phyloP scores from a whole-genome alignment of 2,113 vertebrate species.

The Neomonachus schauinslandi region DNA sequence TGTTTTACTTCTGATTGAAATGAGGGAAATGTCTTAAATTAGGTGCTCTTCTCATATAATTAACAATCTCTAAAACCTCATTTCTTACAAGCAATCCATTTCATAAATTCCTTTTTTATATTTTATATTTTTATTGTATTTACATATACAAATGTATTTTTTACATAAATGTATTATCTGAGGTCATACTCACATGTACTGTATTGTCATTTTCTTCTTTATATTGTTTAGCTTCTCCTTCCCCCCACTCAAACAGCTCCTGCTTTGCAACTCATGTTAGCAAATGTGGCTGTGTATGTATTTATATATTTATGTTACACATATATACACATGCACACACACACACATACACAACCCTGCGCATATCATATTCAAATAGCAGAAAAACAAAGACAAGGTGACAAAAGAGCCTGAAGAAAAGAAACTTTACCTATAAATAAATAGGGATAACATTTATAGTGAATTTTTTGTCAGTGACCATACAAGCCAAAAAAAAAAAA shows the following conservation, averaged over 20 bases:
- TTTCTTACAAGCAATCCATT: background rate
- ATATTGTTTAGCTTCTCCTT: background rate
- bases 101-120: background rate
- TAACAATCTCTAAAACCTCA: background rate
- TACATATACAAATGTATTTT: background rate
- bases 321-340: background rate
- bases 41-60: background rate
- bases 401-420: background rate
- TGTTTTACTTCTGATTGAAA: slow-evolving; percentile 39
- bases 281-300: background rate
- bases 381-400: background rate
- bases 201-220: background rate
- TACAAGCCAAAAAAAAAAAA: background rate
- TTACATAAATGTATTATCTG: background rate
- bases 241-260: background rate
- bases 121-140: background rate
- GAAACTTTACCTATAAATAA: background rate
- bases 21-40: background rate
- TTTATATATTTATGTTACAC: background rate
- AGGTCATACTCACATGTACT: background rate
- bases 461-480: background rate
- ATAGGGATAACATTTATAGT: background rate
- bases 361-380: background rate
- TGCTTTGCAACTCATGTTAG: background rate
- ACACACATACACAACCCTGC: background rate